phyloP scores from a whole-genome alignment of 1,140 invertebrate species.

The Drosophila prosaltans region DNA sequence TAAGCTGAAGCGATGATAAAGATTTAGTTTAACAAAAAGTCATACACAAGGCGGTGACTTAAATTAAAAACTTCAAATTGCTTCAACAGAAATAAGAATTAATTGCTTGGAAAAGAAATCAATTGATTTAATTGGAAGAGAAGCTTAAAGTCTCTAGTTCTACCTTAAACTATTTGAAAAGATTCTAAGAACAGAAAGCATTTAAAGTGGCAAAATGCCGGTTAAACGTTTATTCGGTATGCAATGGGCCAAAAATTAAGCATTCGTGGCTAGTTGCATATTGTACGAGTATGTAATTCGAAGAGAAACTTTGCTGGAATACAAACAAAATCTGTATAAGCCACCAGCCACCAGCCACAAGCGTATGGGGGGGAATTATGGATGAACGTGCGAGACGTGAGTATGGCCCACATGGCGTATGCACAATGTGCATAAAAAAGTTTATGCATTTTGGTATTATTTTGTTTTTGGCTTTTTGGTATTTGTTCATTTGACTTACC shows the following conservation, averaged over 20 bases:
- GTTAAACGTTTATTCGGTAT: not conserved
- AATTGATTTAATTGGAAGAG: no score
- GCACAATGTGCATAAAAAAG: not conserved
- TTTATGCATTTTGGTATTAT: constrained; percentile 35
- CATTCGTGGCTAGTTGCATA: constrained; percentile 17
- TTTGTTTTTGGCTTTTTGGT: constrained; percentile 10
- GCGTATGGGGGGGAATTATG: constrained; percentile 52
- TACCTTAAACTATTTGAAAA: no score
- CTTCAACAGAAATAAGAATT: not conserved
- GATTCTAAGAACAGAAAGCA: not conserved
- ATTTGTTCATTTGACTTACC: constrained; percentile 52
- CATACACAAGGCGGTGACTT: not conserved
- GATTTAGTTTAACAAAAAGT: not conserved
- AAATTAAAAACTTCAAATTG: not conserved
- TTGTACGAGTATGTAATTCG: not conserved
- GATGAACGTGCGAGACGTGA: constrained; percentile 43
- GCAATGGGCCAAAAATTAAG: not conserved
- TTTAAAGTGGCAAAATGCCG: not conserved
- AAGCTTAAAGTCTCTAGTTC: no score
- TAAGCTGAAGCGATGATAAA: not conserved
- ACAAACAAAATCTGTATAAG: constrained; percentile 50
- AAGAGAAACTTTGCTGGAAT: not conserved
- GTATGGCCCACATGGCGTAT: constrained; percentile 27
- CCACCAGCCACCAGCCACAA: constrained; percentile 30
- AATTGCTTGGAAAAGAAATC: not conserved